phyloP scores from a whole-genome alignment of 2,888 invertebrate species.

The Pheosia gnoma region DNA sequence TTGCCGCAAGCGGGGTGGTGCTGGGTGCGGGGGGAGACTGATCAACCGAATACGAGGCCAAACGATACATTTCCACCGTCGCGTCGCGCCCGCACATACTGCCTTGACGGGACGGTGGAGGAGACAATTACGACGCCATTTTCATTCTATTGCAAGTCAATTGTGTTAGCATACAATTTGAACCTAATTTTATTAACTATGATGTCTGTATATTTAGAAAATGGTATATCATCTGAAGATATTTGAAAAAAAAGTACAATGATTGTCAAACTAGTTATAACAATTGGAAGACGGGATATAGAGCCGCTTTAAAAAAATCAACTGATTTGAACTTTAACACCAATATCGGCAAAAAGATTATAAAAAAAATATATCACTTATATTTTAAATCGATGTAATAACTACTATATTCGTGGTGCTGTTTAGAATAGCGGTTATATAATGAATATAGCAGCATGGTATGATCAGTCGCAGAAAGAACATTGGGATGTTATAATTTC shows the following conservation, averaged over 20 bases:
- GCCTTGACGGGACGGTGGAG: too few species aligned
- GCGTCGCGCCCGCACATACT: too few species aligned
- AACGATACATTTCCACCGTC: too few species aligned
- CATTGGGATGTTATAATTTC: slow-evolving; percentile 19
- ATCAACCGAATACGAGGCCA: too few species aligned
- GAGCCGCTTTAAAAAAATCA: background rate
- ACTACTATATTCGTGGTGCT: slow-evolving; percentile 24
- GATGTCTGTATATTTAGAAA: background rate
- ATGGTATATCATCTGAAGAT: too few species aligned
- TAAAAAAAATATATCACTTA: slow-evolving; percentile 2
- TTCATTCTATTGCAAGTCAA: too few species aligned
- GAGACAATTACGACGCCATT: too few species aligned
- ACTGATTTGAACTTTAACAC: slow-evolving; percentile 3
- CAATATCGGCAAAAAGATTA: background rate
- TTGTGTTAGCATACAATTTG: too few species aligned
- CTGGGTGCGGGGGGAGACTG: too few species aligned
- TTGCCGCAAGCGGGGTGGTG: too few species aligned
- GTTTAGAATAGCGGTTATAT: slow-evolving; percentile 11
- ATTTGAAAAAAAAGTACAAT: background rate
- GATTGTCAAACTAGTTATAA: background rate
- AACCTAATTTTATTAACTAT: background rate
- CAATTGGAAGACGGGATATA: slow-evolving; percentile 19
- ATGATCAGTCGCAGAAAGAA: slow-evolving; percentile 42
- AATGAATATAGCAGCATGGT: slow-evolving; percentile 29
- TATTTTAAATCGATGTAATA: slow-evolving; percentile 8